Base-by-base conservation (phyloP, 2,888 invertebrate species). In the Trisateles emortualis region DNA sequence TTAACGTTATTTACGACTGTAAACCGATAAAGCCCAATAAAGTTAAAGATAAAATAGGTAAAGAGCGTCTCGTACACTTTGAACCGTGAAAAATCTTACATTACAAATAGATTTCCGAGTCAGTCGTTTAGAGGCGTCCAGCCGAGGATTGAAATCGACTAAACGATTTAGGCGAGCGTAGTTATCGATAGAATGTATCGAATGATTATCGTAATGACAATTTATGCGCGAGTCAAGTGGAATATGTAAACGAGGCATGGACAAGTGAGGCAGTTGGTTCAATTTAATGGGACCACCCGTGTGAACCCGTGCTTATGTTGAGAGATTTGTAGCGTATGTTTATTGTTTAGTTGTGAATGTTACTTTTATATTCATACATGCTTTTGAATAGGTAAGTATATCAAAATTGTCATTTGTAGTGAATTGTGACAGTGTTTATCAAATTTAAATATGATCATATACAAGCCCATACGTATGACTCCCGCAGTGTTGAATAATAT, bases 191-290 rank as follows among this genome's bases (percentile, higher is more conserved):
- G 76, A 81, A 83, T 75, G 82, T 80, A 86, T 86, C 88, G 83
- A 77, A 84, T 87, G 87, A 90, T 90, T 89, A 85, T 83, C 74
- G 83, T 89, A 88, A 90, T 88, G 89, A 87, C 88, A 90, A 91
- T 91, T 91, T 91, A 91, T 89, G 86, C 81, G 84, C 66, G 74
- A 82, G 80, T 79, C 67, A 70, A 80, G 80, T 84, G 79, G 87
- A 74, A 88, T 87, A 90, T 89, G 88, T 89, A 89, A 90, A 88
- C 84, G 85, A 88, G 61, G 74, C 76, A 65, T 76, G 76, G 81
- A 83, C 83, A 83, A 82, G 82, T 83, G 75, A 81, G 74, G 77
- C 78, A 76, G 76, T 82, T 77, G 72, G 72, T 74, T 74, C 76
- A 67, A 68, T 68, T 69, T 85, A 85, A 84, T 83, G 72, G 86